Base-by-base conservation (phyloP, 2,888 invertebrate species). In the Thereva nobilitata region DNA sequence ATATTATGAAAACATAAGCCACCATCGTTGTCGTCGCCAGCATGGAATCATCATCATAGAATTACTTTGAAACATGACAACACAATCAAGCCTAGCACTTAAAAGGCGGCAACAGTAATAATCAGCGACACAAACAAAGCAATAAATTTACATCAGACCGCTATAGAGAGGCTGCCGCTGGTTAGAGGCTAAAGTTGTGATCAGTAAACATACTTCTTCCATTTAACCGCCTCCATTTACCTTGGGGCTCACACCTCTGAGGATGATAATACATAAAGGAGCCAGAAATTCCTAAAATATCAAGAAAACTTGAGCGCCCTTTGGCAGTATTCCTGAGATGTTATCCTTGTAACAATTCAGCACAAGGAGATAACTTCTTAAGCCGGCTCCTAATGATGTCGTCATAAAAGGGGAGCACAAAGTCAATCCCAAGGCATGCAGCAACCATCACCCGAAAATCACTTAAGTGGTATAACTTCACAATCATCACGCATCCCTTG, bases 331-430 rank as follows among this genome's bases (percentile, higher is more conserved):
- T 44, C 47, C 38, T 38, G 54, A 52, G 67, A 67, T 67, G 52
- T 61, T 61, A 67, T 67, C 67, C 54, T 54, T 67, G 61, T 67
- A 67, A 61, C 61, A 67, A 61, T 54, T 67, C 67, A 67, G 54
- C 67, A 54, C 67, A n/a, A 54, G 38, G 42, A 61, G 61, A 61
- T 54, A 67, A 59, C 61, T 61, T 67, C 67, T 61, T 67, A 59
- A 67, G 67, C 59, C 50, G 23, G 50, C 45, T 59, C 61, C 59
- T 54, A 61, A 67, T 67, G 54, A 67, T 63, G 67, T 63, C 61
- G 47, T 61, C 52, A 67, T 53, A 67, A 50, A 67, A 59, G 45
- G 35, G 45, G 44, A 53, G 38, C 47, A 55, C 59, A 45, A 63
- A 67, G 67, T 67, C 67, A 63, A 67, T 67, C 45, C 61, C 44